Base-by-base conservation (phyloP, 2,113 vertebrate species). In the Piliocolobus tephrosceles region DNA sequence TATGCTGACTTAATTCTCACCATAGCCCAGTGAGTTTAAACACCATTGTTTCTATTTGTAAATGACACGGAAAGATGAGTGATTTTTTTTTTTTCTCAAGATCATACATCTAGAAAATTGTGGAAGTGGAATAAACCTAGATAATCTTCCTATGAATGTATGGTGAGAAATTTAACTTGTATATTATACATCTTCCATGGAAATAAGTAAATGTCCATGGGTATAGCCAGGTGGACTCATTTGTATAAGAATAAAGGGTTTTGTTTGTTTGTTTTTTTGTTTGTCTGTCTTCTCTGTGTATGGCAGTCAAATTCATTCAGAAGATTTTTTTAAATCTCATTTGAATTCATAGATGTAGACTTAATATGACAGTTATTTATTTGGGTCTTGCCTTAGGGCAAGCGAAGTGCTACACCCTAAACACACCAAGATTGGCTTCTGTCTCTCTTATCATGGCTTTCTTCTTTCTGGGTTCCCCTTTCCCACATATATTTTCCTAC, bases 141-240 rank as follows among this genome's bases (percentile, higher is more conserved):
- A 32, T 43, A 17, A 76, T 76, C 23, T 45, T 27, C 4, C 45
- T 25, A 57, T 14, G 23, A 7, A 40, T 9, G 1, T 45, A 27
- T 16, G 5, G 32, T 0, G 79, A 17, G 10, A 91, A 73, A 23
- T 38, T 43, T 66, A 40, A 27, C 32, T 4, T 40, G 12, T 64
- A 5, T 22, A 9, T 13, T 72, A 1, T 5, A 43, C 0, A 6
- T 25, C 7, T 3, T 35, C 5, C 20, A 1, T 73, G 13, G 14
- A 79, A 66, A 30, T 66, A 47, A 50, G 25, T 23, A 38, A 10
- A 52, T 68, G 25, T 45, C 35, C 45, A 10, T 70, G 9, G 17
- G 9, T 57, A 18, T 14, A 90, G 13, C 18, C 40, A 75, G 32
- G 58, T 47, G 5, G 10, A 50, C 6, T 72, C 22, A 13, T 5